These are phyloP conservation scores for Brachyopa scutellaris DNA, from an alignment of 2,888 invertebrate species.

Conservation along the genomic window DNA sequence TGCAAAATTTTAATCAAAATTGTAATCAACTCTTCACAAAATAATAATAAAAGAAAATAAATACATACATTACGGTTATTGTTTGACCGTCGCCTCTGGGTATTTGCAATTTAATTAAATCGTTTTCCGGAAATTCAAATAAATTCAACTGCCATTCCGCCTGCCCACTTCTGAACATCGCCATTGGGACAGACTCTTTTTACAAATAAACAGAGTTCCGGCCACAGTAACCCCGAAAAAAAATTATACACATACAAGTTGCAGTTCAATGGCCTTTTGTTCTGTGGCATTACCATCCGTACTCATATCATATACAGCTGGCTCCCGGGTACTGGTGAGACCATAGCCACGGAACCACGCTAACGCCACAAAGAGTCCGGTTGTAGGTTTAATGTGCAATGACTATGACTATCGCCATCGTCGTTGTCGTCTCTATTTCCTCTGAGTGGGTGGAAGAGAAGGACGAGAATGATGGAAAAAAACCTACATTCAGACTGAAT, in stretches of 20 bases:
- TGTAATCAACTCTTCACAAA: conserved; percentile 45
- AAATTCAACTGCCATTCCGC: conserved; percentile 53
- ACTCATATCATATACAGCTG: conserved; percentile 58
- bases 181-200: background rate
- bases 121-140: conserved; percentile 67
- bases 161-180: too few relatives aligned
- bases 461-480: background rate
- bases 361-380: conserved; percentile 52
- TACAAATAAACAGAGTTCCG: conserved; percentile 55
- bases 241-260: conserved; percentile 6
- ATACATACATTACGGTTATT: conserved; percentile 18
- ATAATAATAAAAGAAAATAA: background rate
- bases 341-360: conserved; percentile 35
- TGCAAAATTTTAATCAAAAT: conserved; percentile 63
- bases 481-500: conserved; percentile 41
- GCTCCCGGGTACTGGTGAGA: conserved; percentile 33
- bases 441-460: background rate
- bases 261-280: conserved; percentile 64
- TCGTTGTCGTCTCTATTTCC: conserved; percentile 29
- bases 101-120: conserved; percentile 71
- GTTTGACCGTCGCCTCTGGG: conserved; percentile 8
- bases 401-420: too few relatives aligned
- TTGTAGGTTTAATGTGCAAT: conserved; percentile 61
- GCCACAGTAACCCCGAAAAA: conserved; percentile 3
- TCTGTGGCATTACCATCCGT: conserved; percentile 67